Percentiles rank a stretch among this genome's conserved stretches.
These are phyloP conservation scores for Merluccius polli DNA, from an alignment of 2,797 vertebrate genomes.

Conservation along the genomic window DNA sequence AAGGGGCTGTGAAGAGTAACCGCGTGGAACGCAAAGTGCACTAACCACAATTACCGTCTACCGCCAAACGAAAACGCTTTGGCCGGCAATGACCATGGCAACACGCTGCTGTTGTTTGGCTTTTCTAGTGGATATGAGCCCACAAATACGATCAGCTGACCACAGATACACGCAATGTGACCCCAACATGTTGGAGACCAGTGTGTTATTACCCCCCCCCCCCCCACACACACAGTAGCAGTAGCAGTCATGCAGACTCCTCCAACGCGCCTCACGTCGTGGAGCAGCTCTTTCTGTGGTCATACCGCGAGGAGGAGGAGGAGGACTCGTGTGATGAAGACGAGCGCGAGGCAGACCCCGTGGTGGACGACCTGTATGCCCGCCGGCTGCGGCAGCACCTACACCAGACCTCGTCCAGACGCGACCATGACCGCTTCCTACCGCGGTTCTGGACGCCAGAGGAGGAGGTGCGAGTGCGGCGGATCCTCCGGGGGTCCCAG, in stretches of 20 bases:
- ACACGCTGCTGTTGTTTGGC: neutral
- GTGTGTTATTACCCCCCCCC: neutral
- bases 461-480: slow-evolving; percentile 76
- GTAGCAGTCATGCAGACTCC: neutral
- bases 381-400: slow-evolving; percentile 55
- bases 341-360: slow-evolving; percentile 79
- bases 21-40: neutral
- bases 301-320: slow-evolving; percentile 61
- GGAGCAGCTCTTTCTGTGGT: neutral
- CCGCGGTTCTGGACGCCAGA: slow-evolving; percentile 84
- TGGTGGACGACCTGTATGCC: slow-evolving; percentile 72
- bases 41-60: neutral
- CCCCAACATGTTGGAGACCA: neutral
- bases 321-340: slow-evolving; percentile 55
- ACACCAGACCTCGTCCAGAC: slow-evolving; percentile 64
- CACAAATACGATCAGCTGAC: neutral
- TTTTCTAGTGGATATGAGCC: neutral
- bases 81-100: neutral
- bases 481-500: slow-evolving; percentile 79
- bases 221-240: neutral
- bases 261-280: too few species aligned
- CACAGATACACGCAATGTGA: too few species aligned
- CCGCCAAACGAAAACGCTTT: neutral
- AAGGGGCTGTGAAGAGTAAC: neutral
- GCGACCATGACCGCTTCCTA: slow-evolving; percentile 78